phyloP scores from a whole-genome alignment of 2,113 vertebrate species.

The Salvelinus fontinalis region DNA sequence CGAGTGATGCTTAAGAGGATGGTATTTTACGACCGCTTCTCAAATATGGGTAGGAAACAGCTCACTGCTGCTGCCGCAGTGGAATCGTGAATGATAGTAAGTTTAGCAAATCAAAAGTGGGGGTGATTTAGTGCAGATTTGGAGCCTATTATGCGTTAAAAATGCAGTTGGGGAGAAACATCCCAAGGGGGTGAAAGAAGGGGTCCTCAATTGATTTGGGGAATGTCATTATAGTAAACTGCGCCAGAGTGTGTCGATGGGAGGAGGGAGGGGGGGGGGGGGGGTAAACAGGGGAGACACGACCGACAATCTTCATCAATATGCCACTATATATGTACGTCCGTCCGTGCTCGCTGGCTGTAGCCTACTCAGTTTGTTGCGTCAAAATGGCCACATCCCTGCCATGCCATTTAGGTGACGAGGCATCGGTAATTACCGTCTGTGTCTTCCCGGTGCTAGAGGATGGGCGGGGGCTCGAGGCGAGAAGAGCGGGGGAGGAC shows the following conservation, averaged over 20 bases:
- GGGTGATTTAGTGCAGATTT: not conserved
- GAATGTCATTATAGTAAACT: constrained; percentile 58
- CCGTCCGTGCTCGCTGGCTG: constrained; percentile 52
- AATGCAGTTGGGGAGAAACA: not conserved
- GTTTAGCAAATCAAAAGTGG: not conserved
- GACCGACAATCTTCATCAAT: constrained; percentile 41
- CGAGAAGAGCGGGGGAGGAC: constrained; percentile 44
- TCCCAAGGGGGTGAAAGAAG: not conserved
- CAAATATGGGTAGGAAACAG: constrained; percentile 16
- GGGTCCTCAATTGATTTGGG: not conserved
- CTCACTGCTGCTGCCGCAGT: constrained; percentile 40
- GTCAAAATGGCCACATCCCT: constrained; percentile 60
- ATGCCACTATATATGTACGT: constrained; percentile 40
- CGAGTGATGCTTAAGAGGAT: not conserved
- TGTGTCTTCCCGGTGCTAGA: constrained; percentile 49
- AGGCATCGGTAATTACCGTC: constrained; percentile 72
- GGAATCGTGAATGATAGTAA: constrained; percentile 20
- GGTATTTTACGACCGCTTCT: not conserved
- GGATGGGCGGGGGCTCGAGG: constrained; percentile 21
- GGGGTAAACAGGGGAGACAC: constrained; percentile 1
- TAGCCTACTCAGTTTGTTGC: constrained; percentile 57
- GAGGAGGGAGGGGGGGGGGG: constrained; percentile 18
- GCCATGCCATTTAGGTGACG: constrained; percentile 66
- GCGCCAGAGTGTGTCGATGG: constrained; percentile 61
- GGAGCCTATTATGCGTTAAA: not conserved